A percentile compares a stretch with the other conserved stretches of the same genome.
Evolutionary conservation across 2,888 invertebrate species (phyloP).

Genomic region (Trichogramma dendrolimi): DNA sequence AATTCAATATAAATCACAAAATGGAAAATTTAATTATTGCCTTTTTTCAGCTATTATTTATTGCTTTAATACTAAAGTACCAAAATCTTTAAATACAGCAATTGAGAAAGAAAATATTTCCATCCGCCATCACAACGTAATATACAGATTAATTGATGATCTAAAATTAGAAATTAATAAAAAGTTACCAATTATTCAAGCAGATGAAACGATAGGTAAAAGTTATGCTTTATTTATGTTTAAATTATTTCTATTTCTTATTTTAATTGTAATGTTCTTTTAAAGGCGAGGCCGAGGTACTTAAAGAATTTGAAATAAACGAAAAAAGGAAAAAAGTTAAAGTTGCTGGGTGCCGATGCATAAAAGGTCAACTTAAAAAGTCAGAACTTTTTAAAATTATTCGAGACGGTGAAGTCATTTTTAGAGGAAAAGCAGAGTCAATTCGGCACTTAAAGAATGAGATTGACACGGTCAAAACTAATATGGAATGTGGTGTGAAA

Average conservation of each 20-base stretch:
- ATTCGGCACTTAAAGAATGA: conserved; percentile 88
- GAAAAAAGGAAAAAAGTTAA: conserved; percentile 75
- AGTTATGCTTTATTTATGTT: conserved; percentile 7
- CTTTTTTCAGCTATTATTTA: conserved; percentile 68
- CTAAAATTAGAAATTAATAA: conserved; percentile 73
- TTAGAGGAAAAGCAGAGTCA: conserved; percentile 72
- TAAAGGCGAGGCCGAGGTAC: conserved; percentile 77
- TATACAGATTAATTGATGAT: conserved; percentile 89
- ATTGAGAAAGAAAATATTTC: conserved; percentile 57
- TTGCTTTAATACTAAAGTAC: conserved; percentile 76
- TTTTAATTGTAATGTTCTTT: conserved; percentile 2
- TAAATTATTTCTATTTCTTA: conserved; percentile 6
- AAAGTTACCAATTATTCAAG: conserved; percentile 66
- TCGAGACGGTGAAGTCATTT: conserved; percentile 63
- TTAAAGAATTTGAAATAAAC: conserved; percentile 76
- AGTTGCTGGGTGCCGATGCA: conserved; percentile 86
- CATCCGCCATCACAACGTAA: conserved; percentile 77
- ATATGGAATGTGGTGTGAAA: conserved; percentile 85
- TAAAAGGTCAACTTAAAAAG: conserved; percentile 71
- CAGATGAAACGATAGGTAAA: conserved; percentile 74
- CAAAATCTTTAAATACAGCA: conserved; percentile 52
- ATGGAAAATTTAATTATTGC: neutral
- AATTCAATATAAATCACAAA: conserved; percentile 5
- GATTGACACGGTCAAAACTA: conserved; percentile 75
- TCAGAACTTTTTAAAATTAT: conserved; percentile 65